Percentiles rank a stretch among this genome's conserved stretches.
phyloP scores from a whole-genome alignment of 2,797 vertebrate species.

The Emys orbicularis region DNA sequence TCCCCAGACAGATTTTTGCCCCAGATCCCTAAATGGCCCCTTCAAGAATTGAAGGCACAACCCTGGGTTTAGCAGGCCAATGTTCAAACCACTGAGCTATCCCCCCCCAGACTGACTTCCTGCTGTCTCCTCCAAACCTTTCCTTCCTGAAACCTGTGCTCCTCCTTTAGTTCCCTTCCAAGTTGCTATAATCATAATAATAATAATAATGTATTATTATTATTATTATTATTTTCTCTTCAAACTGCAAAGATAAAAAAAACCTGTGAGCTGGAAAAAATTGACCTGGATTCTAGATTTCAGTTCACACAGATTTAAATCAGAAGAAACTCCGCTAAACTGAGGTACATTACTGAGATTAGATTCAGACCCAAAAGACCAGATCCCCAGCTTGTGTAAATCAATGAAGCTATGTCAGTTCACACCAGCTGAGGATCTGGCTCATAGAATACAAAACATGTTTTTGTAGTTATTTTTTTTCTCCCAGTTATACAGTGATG shows the following conservation, averaged over 20 bases:
- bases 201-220: no score
- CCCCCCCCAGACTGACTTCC: neutral
- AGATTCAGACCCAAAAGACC: fast-evolving
- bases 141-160: neutral
- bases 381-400: neutral
- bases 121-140: neutral
- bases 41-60: no score
- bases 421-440: neutral
- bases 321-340: neutral
- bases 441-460: neutral
- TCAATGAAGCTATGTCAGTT: neutral
- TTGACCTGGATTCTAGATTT: neutral
- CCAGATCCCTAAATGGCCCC: no score
- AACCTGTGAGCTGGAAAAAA: neutral
- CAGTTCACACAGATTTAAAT: neutral
- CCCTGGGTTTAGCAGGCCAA: no score
- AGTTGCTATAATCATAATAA: neutral
- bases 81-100: no score
- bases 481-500: neutral
- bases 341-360: neutral
- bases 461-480: neutral
- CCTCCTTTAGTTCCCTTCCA: neutral
- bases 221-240: no score
- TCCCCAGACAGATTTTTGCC: no score
- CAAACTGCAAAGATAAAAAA: neutral